Conservation (phyloP, 1,140 invertebrate species). For the Lepidostoma basale region DNA sequence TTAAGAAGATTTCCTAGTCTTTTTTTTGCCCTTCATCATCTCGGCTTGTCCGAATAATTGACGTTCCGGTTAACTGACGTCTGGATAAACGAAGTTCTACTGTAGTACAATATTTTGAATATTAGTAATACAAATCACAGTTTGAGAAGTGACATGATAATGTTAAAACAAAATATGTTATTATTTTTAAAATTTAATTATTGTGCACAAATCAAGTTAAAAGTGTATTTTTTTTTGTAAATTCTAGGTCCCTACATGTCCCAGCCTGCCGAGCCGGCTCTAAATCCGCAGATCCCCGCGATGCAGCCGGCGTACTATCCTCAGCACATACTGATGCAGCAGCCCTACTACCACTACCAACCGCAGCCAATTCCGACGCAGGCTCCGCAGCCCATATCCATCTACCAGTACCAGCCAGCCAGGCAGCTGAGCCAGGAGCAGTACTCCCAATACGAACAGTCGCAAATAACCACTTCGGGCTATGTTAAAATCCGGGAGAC, state of each 20-base stretch:
- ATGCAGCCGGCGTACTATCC: conserved; percentile 10
- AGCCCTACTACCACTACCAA: conserved; percentile 7
- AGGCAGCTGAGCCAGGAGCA: neutral
- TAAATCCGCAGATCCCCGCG: neutral
- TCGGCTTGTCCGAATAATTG: no score
- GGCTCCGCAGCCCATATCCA: conserved; percentile 25
- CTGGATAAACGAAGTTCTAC: no score
- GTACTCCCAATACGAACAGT: neutral
- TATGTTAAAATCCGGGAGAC: neutral
- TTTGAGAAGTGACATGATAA: no score
- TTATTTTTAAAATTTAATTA: no score
- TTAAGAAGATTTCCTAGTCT: no score
- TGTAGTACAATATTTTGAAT: no score
- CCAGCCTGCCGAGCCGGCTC: neutral
- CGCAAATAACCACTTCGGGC: neutral
- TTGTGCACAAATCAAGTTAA: no score
- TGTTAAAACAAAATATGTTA: no score
- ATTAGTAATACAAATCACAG: no score
- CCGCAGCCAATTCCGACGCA: conserved; percentile 10
- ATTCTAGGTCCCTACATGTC: conserved; percentile 6
- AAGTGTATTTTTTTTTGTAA: neutral
- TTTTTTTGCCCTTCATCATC: no score
- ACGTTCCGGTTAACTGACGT: no score
- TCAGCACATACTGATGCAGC: conserved; percentile 10
- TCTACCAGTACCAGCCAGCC: conserved; percentile 23